phyloP scores from a whole-genome alignment of 2,113 vertebrate genomes.

The Butastur rufipennis region DNA sequence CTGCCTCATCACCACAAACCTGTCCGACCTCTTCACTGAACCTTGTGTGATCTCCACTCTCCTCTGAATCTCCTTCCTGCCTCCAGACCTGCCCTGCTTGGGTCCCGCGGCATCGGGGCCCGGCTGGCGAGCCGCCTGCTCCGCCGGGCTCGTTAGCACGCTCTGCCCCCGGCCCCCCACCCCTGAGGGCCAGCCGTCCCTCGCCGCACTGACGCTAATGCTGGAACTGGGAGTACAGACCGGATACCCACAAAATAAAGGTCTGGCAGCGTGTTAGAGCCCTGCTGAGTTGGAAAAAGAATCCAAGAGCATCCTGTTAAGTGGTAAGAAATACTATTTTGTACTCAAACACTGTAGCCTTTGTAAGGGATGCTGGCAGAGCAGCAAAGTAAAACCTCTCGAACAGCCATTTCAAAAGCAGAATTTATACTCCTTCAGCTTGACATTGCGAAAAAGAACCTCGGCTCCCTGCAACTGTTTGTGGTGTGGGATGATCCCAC shows the following conservation, averaged over 20 bases:
- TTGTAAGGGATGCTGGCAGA: conserved; percentile 49
- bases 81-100: not conserved
- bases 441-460: conserved; percentile 2
- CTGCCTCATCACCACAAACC: not conserved
- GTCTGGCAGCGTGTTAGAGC: not conserved
- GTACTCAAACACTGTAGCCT: conserved; percentile 46
- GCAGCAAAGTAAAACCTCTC: conserved; percentile 36
- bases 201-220: not conserved
- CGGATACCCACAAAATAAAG: conserved; percentile 33
- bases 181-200: not conserved
- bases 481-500: not conserved
- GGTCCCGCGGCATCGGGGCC: rapidly evolving
- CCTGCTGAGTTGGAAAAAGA: conserved; percentile 17
- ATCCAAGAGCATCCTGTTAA: conserved; percentile 59
- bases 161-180: not conserved
- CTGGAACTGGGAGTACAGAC: conserved; percentile 20
- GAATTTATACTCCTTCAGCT: conserved; percentile 50
- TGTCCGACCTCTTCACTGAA: not conserved
- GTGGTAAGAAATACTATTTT: conserved; percentile 53
- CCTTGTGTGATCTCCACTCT: not conserved
- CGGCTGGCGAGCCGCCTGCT: rapidly evolving
- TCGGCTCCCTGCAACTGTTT: not conserved
- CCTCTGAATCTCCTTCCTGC: not conserved
- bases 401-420: conserved; percentile 43
- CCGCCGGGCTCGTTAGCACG: not conserved